These are phyloP conservation scores for Cirrhinus molitorella DNA, from an alignment of 2,797 vertebrate genomes.

Conservation along the genomic window DNA sequence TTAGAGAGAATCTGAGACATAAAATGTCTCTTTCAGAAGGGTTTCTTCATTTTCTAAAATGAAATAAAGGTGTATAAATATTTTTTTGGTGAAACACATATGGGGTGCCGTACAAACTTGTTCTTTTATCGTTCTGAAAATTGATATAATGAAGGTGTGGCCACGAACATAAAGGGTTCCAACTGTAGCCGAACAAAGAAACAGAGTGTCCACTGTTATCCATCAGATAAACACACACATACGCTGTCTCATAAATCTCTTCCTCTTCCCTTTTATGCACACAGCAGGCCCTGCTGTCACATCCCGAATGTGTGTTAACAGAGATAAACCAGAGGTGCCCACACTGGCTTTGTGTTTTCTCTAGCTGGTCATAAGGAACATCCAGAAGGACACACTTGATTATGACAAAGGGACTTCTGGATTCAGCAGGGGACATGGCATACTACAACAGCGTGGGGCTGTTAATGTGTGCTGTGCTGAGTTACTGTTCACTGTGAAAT, in stretches of 20 bases:
- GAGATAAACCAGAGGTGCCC: constrained; percentile 54
- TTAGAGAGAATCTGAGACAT: constrained; percentile 20
- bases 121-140: constrained; percentile 5
- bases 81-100: neutral
- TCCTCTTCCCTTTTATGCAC: constrained; percentile 56
- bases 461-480: neutral
- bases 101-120: neutral
- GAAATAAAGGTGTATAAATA: neutral
- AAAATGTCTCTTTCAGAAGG: constrained; percentile 20
- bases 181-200: constrained; percentile 26
- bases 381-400: constrained; percentile 38
- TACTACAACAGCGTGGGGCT: constrained; percentile 5
- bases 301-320: constrained; percentile 31
- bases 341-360: constrained; percentile 33
- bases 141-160: neutral
- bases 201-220: constrained; percentile 39
- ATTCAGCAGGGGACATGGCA: neutral
- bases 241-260: constrained; percentile 32
- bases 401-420: constrained; percentile 32
- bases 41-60: constrained; percentile 25
- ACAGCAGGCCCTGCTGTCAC: constrained; percentile 44
- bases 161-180: constrained; percentile 32
- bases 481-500: neutral
- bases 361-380: constrained; percentile 28
- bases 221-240: constrained; percentile 48